Percentiles rank a stretch among this genome's conserved stretches.
Conservation (phyloP, 2,797 vertebrate genomes). For the Anabas testudineus region DNA sequence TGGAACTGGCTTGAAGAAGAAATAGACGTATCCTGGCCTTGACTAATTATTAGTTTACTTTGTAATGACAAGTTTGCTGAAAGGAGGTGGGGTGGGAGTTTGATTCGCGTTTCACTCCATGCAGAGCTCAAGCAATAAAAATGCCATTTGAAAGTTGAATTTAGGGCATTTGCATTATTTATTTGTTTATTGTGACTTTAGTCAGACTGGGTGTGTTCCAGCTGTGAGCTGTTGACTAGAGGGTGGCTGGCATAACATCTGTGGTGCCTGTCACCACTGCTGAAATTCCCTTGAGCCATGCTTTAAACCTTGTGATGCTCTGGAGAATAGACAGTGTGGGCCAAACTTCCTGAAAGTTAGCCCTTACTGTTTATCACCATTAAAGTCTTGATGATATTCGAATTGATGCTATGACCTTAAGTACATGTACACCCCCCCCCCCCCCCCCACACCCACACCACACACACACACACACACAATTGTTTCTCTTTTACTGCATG, state of each 20-base stretch:
- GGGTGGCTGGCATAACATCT: constrained; percentile 55
- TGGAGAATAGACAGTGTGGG: not conserved
- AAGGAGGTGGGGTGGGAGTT: not conserved
- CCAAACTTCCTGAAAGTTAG: constrained; percentile 19
- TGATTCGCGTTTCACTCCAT: not conserved
- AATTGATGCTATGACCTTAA: not conserved
- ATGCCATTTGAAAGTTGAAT: constrained; percentile 32
- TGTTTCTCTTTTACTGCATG: too few relatives aligned
- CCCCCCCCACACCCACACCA: too few relatives aligned
- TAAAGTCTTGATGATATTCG: not conserved
- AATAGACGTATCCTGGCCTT: constrained; percentile 1
- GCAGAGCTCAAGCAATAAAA: constrained; percentile 18
- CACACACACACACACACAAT: too few relatives aligned
- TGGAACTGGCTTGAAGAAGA: constrained; percentile 1
- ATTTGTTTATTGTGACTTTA: constrained; percentile 55
- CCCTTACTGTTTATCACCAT: constrained; percentile 10
- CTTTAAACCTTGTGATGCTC: constrained; percentile 34
- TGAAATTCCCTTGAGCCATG: constrained; percentile 41
- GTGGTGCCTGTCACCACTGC: constrained; percentile 43
- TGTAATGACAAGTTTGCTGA: constrained; percentile 8
- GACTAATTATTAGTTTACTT: constrained; percentile 24
- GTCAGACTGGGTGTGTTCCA: constrained; percentile 50
- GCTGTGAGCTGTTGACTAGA: constrained; percentile 54
- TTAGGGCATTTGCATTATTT: constrained; percentile 59
- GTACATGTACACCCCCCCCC: not conserved